Percentiles rank a stretch among this genome's conserved stretches.
These are phyloP conservation scores for Percopsis omiscomaycus DNA, from an alignment of 2,797 vertebrate genomes.

Conservation along the genomic window DNA sequence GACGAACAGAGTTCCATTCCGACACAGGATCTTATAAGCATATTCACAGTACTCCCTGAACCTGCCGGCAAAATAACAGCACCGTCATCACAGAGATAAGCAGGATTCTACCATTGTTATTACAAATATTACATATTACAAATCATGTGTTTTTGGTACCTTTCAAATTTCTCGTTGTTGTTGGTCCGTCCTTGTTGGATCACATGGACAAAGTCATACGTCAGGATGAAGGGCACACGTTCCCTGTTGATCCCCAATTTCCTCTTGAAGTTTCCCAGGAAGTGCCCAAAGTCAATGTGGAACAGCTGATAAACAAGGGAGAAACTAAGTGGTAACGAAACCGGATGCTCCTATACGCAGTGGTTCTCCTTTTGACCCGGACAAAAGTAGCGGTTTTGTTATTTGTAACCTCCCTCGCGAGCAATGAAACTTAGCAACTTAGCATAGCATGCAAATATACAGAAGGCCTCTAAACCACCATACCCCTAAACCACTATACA, in stretches of 20 bases:
- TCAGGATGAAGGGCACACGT: constrained; percentile 96
- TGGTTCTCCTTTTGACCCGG: too few relatives aligned
- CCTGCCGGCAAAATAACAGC: constrained; percentile 64
- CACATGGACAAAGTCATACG: constrained; percentile 97
- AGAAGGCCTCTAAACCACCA: too few relatives aligned
- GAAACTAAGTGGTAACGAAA: constrained; percentile 2
- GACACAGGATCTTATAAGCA: constrained; percentile 95
- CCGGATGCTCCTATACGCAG: too few relatives aligned
- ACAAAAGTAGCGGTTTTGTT: too few relatives aligned
- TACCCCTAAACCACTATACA: too few relatives aligned
- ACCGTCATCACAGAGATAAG: not conserved
- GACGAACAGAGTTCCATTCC: constrained; percentile 92
- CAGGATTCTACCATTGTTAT: not conserved
- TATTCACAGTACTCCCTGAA: constrained; percentile 92
- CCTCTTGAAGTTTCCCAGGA: constrained; percentile 97
- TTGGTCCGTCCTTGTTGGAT: constrained; percentile 95
- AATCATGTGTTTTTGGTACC: constrained; percentile 66
- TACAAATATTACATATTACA: too few relatives aligned
- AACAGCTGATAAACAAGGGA: constrained; percentile 82
- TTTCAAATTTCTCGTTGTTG: constrained; percentile 97
- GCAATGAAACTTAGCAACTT: too few relatives aligned
- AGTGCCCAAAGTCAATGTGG: constrained; percentile 98
- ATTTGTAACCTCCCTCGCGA: too few relatives aligned
- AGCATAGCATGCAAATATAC: too few relatives aligned
- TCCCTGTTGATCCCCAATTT: constrained; percentile 98